Conservation (phyloP, 1,140 invertebrate genomes). For the Ceratoteleas bidentatus region DNA sequence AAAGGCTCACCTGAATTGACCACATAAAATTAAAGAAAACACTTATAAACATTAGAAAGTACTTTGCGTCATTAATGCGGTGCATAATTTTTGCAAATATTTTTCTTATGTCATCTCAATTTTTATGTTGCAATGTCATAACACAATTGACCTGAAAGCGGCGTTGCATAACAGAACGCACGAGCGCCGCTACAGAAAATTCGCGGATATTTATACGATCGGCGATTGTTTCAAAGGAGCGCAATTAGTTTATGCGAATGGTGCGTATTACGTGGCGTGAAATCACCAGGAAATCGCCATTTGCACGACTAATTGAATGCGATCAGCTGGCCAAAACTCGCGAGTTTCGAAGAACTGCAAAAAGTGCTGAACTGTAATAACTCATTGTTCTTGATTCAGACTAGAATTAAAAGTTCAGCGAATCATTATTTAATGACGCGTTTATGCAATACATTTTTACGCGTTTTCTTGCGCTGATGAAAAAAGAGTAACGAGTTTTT, state of each 20-base stretch:
- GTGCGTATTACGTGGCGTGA: constrained; percentile 11
- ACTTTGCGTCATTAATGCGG: constrained; percentile 60
- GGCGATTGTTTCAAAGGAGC: constrained; percentile 53
- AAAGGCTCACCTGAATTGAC: neutral
- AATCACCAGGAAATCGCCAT: neutral
- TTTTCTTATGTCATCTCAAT: constrained; percentile 66
- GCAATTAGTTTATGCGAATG: constrained; percentile 15
- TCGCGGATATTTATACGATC: constrained; percentile 55
- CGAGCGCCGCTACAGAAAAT: constrained; percentile 36
- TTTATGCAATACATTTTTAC: constrained; percentile 35
- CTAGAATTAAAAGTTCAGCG: constrained; percentile 18
- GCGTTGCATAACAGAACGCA: constrained; percentile 43
- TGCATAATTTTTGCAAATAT: constrained; percentile 61
- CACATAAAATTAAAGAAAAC: constrained; percentile 41
- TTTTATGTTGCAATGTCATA: constrained; percentile 65
- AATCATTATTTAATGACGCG: constrained; percentile 22
- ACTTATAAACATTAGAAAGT: constrained; percentile 61
- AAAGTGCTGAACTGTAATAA: neutral
- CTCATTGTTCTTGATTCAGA: neutral
- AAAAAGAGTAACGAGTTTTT: constrained; percentile 17
- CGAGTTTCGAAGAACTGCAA: neutral
- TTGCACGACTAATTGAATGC: neutral
- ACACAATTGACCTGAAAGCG: constrained; percentile 61
- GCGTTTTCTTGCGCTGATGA: constrained; percentile 15
- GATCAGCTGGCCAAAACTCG: neutral